These are phyloP conservation scores for Acanthaster planci DNA, from an alignment of 35 echinoderm and acorn worm genomes.

Conservation along the genomic window DNA sequence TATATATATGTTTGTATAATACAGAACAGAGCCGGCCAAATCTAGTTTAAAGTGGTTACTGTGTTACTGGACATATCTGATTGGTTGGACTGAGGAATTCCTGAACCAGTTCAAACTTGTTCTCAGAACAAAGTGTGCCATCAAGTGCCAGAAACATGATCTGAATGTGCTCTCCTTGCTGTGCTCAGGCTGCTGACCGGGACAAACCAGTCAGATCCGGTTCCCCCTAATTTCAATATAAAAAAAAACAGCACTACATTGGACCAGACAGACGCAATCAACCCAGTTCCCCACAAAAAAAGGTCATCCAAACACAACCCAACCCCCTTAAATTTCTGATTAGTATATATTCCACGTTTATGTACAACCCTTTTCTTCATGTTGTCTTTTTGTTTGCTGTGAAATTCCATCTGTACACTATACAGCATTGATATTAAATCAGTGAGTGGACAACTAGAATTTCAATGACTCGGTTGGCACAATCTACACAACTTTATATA, in stretches of 20 bases:
- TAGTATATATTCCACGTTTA: conserved; percentile 12
- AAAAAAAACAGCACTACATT: background rate
- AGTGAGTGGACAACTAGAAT: background rate
- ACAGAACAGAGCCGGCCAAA: no score
- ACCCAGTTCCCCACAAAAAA: background rate
- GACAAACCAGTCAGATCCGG: background rate
- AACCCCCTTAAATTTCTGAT: background rate
- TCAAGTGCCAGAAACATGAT: no score
- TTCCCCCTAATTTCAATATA: background rate
- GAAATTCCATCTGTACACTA: conserved; percentile 16
- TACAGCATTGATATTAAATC: background rate
- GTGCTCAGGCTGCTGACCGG: background rate
- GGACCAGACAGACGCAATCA: background rate
- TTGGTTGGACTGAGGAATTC: no score
- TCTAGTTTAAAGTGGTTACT: no score
- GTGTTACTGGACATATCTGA: no score
- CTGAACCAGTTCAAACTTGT: no score
- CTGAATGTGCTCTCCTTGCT: no score
- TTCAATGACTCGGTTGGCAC: conserved; percentile 1
- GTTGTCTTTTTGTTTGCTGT: no score
- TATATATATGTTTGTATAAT: no score
- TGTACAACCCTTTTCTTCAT: background rate
- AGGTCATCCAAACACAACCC: background rate
- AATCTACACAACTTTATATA: conserved; percentile 6
- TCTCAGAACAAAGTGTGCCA: no score